Conservation (phyloP, 2,113 vertebrate species). For the Rhea americana region DNA sequence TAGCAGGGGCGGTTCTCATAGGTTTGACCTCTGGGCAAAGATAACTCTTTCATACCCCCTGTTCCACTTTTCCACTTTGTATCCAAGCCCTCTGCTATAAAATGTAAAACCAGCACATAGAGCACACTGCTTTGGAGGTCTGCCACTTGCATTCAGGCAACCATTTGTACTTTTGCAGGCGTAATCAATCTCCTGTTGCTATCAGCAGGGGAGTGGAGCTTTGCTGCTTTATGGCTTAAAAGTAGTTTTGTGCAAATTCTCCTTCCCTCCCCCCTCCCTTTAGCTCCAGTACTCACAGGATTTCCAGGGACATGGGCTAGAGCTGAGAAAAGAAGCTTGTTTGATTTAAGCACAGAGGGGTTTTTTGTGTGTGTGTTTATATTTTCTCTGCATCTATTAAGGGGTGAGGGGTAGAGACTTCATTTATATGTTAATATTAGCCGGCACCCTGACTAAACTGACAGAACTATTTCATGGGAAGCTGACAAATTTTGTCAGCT, state of each 20-base stretch:
- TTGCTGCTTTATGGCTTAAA: slow-evolving; percentile 68
- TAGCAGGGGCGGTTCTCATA: slow-evolving; percentile 11
- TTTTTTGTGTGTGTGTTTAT: slow-evolving; percentile 79
- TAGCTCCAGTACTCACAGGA: slow-evolving; percentile 60
- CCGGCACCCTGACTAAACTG: slow-evolving; percentile 80
- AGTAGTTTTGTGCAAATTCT: slow-evolving; percentile 78
- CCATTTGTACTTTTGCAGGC: slow-evolving; percentile 88
- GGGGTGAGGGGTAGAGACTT: slow-evolving; percentile 76
- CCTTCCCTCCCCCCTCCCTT: slow-evolving; percentile 50
- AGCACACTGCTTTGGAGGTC: slow-evolving; percentile 72
- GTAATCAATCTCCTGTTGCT: slow-evolving; percentile 88
- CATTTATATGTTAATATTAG: slow-evolving; percentile 90
- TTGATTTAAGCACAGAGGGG: slow-evolving; percentile 74
- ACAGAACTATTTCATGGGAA: slow-evolving; percentile 89
- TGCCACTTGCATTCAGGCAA: slow-evolving; percentile 78
- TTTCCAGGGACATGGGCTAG: slow-evolving; percentile 71
- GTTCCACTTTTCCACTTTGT: slow-evolving; percentile 43
- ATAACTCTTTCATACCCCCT: slow-evolving; percentile 46
- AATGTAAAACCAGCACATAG: slow-evolving; percentile 66
- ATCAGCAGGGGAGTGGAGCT: slow-evolving; percentile 81
- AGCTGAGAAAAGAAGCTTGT: slow-evolving; percentile 75
- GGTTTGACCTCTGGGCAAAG: slow-evolving; percentile 58
- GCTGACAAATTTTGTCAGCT: slow-evolving; percentile 87
- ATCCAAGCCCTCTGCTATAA: slow-evolving; percentile 50
- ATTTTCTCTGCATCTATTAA: slow-evolving; percentile 83